Base-by-base conservation (phyloP, 2,113 vertebrate species). In the Zosterops japonicus region DNA sequence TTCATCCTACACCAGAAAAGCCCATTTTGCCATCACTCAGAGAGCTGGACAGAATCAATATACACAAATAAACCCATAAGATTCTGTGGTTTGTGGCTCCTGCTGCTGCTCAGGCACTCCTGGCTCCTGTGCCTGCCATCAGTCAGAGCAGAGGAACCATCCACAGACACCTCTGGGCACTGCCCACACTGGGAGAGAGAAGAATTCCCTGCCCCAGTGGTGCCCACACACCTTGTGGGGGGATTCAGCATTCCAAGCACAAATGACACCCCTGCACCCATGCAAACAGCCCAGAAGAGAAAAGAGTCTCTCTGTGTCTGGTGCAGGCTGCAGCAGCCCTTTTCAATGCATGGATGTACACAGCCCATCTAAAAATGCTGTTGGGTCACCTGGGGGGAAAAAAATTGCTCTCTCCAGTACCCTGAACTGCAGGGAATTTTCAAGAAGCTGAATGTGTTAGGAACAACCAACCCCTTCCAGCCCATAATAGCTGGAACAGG, bases 121-220 rank as follows among this genome's bases (percentile, higher is more conserved):
- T 12, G n/a, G 33, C n/a, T 82, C 46, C 16, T 3, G 11, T 23
- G 23, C n/a, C 44, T 44, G 39, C 65, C 1, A 1, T 22, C 35
- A 17, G 8, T 4, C 5, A 2, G 9, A 42, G 33, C 36, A 29
- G 33, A 74, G 41, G 25, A 31, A 8, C 12, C 47, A 44, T 4
- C 53, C 81, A 24, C 33, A 8, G 16, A 10, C 35, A 63, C 28
- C 39, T 68, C 79, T 17, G 49, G 63, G 64, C 64, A 11, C 41
- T 9, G n/a, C 11, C 68, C 47, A 18, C 0, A 7, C 9, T 14
- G 53, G 19, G 4, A 46, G 5, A 22, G 47, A 56, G 46, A 11
- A 7, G n/a, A 44, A 46, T 0, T 2, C 1, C 7, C 68, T 31
- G 49, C 9, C 10, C 56, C 52, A 6, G 50, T 0, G 3, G 3